These are phyloP conservation scores for Arctocebus calabarensis DNA, from an alignment of 2,797 vertebrate genomes.

Conservation along the genomic window DNA sequence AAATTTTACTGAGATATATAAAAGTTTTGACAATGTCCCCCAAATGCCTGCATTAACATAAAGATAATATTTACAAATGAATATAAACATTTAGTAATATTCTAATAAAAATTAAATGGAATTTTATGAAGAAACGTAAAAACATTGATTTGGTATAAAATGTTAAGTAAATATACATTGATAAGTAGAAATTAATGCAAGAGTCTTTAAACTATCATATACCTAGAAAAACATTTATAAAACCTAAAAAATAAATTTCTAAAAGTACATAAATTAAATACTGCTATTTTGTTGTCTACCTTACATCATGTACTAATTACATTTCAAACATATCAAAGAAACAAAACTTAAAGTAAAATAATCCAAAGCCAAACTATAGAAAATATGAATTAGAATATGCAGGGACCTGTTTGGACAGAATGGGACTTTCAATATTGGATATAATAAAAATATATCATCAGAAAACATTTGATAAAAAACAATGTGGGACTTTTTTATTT, in stretches of 20 bases:
- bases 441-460: not conserved
- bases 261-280: not conserved
- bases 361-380: not conserved
- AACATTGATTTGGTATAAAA: not conserved
- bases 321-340: not conserved
- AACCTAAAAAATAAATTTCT: not conserved
- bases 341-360: not conserved
- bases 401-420: not conserved
- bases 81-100: not conserved
- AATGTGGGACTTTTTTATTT: not conserved
- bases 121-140: not conserved
- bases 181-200: not conserved
- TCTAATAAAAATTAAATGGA: not conserved
- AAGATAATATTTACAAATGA: not conserved
- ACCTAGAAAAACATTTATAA: not conserved
- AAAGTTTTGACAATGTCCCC: not conserved
- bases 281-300: not conserved
- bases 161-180: not conserved
- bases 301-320: not conserved
- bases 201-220: not conserved
- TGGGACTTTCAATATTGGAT: not conserved
- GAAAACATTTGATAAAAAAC: conserved; percentile 1
- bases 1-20: not conserved
- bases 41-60: not conserved
- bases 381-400: not conserved